These are phyloP conservation scores for Pseudochromis fuscus DNA, from an alignment of 2,797 vertebrate genomes.

Conservation along the genomic window DNA sequence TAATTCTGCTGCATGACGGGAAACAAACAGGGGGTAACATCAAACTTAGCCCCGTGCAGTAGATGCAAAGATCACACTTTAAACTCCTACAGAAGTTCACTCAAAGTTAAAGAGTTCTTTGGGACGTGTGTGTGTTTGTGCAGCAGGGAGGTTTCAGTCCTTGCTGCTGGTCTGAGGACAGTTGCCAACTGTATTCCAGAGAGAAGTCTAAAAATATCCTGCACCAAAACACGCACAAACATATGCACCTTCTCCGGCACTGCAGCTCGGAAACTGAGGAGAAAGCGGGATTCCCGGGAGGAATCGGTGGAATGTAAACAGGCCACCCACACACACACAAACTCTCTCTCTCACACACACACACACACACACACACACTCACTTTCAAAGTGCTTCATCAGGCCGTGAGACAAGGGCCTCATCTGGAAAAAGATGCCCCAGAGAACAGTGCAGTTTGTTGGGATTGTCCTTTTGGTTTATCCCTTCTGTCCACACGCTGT, in stretches of 20 bases:
- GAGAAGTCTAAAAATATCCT: slow-evolving; percentile 62
- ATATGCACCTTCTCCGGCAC: slow-evolving; percentile 28
- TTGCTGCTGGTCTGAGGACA: slow-evolving; percentile 33
- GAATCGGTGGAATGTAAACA: slow-evolving; percentile 78
- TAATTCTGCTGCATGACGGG: slow-evolving; percentile 18
- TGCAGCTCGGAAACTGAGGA: slow-evolving; percentile 43
- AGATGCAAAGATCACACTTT: not conserved
- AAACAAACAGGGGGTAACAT: not conserved
- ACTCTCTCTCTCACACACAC: slow-evolving; percentile 9
- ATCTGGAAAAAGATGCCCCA: slow-evolving; percentile 63
- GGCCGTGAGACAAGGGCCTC: slow-evolving; percentile 62
- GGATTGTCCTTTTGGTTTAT: slow-evolving; percentile 55
- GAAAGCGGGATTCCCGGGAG: slow-evolving; percentile 60
- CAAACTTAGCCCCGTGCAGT: not conserved
- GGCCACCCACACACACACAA: slow-evolving; percentile 50
- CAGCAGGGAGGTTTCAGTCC: slow-evolving; percentile 2
- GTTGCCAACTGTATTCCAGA: slow-evolving; percentile 44
- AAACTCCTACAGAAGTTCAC: not conserved
- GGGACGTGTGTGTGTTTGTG: slow-evolving; percentile 50
- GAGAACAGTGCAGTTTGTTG: slow-evolving; percentile 51
- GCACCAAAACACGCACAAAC: slow-evolving; percentile 15
- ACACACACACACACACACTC: slow-evolving; percentile 32
- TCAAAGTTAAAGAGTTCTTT: slow-evolving; percentile 45
- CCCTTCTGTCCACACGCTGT: slow-evolving; percentile 17
- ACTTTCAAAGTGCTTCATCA: slow-evolving; percentile 32